Evolutionary conservation across 1,140 invertebrate genomes (phyloP).

Genomic region (Bombus impatiens): DNA sequence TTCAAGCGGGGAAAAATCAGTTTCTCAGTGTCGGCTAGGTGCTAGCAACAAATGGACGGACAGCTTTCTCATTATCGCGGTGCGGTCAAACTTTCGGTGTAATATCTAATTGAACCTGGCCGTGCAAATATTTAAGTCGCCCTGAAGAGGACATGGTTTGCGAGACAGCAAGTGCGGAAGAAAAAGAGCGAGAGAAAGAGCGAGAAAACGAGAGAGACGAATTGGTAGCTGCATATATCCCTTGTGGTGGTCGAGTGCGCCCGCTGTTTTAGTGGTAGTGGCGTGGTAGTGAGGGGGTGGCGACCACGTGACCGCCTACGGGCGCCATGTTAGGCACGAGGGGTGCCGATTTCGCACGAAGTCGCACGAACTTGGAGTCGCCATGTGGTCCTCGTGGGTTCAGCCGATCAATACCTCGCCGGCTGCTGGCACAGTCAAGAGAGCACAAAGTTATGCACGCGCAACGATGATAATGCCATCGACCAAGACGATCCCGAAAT

Average conservation of each 20-base stretch:
- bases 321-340: constrained; percentile 74
- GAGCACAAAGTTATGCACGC: constrained; percentile 79
- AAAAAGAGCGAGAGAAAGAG: constrained; percentile 36
- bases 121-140: constrained; percentile 69
- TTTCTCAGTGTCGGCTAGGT: not conserved
- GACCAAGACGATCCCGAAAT: constrained; percentile 51
- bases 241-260: constrained; percentile 70
- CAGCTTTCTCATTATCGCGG: constrained; percentile 40
- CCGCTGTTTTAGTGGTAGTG: constrained; percentile 57
- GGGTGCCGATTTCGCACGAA: constrained; percentile 70
- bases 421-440: constrained; percentile 74
- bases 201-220: constrained; percentile 33
- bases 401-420: constrained; percentile 75
- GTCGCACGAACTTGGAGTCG: constrained; percentile 71
- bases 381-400: constrained; percentile 75
- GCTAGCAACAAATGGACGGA: not conserved
- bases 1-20: not conserved
- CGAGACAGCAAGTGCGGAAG: constrained; percentile 47
- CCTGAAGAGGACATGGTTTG: constrained; percentile 54
- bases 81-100: constrained; percentile 52
- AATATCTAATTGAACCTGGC: constrained; percentile 57
- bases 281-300: constrained; percentile 57
- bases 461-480: constrained; percentile 53
- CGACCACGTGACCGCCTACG: constrained; percentile 69
- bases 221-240: constrained; percentile 70